A percentile compares a stretch with the other conserved stretches of the same genome.
phyloP scores from a whole-genome alignment of 1,140 invertebrate species.

The Hylaeus anthracinus region DNA sequence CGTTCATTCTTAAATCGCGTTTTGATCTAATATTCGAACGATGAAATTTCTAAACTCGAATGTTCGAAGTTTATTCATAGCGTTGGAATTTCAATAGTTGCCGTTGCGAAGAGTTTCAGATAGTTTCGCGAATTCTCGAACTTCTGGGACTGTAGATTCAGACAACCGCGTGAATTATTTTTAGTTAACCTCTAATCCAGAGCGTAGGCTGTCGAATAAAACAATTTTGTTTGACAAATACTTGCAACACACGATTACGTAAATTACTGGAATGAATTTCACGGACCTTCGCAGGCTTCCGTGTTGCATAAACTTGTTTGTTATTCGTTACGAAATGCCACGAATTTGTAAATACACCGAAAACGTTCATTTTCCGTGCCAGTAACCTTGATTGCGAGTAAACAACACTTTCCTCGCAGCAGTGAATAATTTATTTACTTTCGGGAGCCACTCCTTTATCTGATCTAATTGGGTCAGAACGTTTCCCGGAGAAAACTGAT shows the following conservation, averaged over 20 bases:
- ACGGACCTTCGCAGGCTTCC: background rate
- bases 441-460: background rate
- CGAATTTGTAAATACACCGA: background rate
- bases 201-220: too few relatives aligned
- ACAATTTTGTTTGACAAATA: background rate
- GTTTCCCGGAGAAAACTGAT: background rate
- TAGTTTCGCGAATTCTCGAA: too few relatives aligned
- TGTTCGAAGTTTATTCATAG: too few relatives aligned
- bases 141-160: too few relatives aligned
- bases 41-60: too few relatives aligned
- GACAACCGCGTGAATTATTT: background rate
- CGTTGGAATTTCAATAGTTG: too few relatives aligned
- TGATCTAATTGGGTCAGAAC: slow-evolving; percentile 7
- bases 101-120: too few relatives aligned
- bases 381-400: background rate
- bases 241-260: background rate
- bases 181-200: too few relatives aligned
- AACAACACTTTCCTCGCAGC: background rate
- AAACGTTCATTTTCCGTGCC: background rate
- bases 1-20: too few relatives aligned
- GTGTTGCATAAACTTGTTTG: slow-evolving; percentile 9
- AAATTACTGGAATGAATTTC: background rate
- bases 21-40: too few relatives aligned
- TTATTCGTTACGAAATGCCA: slow-evolving; percentile 1
- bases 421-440: background rate